Base-by-base conservation (phyloP, 2,113 vertebrate genomes). In the Tor tambroides region DNA sequence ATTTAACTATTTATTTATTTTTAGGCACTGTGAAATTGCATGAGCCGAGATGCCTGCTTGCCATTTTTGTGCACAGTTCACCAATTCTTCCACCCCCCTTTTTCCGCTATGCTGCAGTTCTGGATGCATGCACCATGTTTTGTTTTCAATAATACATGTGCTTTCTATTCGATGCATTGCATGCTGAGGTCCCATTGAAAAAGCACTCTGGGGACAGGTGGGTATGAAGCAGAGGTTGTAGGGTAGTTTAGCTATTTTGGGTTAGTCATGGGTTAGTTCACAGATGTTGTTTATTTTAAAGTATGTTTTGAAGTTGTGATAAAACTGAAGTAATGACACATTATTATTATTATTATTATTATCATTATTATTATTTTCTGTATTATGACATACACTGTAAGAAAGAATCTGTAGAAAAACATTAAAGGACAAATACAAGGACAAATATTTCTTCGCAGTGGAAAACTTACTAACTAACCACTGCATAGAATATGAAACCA, bases 131-230 rank as follows among this genome's bases (percentile, higher is more conserved):
- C 49, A 41, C 69, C 2, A 6, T 17, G 54, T 63, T 76, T 89
- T 61, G 89, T 91, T 65, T 91, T 95, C 91, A 94, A 94, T 94
- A 94, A 95, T 94, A 87, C 90, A 94, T 94, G 91, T 21, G 67
- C 46, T 90, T 91, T 88, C 90, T 90, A 92, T 92, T 88, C 91
- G 65, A 90, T 91, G 32, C 21, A 92, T 91, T 93, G 90, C 86
- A 88, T 91, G 88, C 89, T 89, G 89, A 92, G 89, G 85, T 87
- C 88, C 89, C 89, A 85, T 79, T 90, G 88, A 91, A 89, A 90
- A 90, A 91, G 91, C 90, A 91, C 92, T 92, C 80, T 87, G 84
- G 2, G 84, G 1, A 28, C 23, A 67, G 26, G 82, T 86, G 87
- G 90, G 87, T 88, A 75, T 69, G 86, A 65, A 85, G 67, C 80